Conservation (phyloP, 2,888 invertebrate species). For the Parnassius orleans region DNA sequence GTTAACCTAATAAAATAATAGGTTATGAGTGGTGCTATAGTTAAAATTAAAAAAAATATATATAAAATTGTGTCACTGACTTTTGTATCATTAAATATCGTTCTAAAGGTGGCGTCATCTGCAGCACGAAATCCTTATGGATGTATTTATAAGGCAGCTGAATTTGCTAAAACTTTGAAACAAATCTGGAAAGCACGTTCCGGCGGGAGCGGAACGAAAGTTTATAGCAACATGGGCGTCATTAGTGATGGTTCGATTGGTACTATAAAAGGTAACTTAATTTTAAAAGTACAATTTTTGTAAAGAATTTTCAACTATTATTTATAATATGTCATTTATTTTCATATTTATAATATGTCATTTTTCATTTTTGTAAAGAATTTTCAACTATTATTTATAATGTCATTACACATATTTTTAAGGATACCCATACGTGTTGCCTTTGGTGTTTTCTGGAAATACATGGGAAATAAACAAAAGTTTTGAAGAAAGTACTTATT, state of each 20-base stretch:
- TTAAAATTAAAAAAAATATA: too few species aligned
- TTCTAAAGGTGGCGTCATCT: constrained; percentile 40
- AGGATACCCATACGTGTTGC: constrained; percentile 62
- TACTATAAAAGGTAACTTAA: constrained; percentile 58
- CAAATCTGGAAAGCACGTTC: constrained; percentile 53
- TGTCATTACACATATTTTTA: constrained; percentile 16
- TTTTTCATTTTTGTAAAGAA: too few species aligned
- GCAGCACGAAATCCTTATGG: constrained; percentile 61
- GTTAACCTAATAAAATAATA: too few species aligned
- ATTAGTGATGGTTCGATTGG: constrained; percentile 67
- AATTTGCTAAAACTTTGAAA: constrained; percentile 49
- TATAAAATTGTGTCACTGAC: not conserved
- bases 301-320: not conserved
- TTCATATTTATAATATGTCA: constrained; percentile 9
- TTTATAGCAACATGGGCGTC: constrained; percentile 52
- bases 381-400: too few species aligned
- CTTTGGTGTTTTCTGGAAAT: constrained; percentile 47
- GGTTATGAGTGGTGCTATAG: too few species aligned
- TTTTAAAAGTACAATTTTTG: not conserved
- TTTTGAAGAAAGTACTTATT: constrained; percentile 47
- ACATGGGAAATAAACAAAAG: constrained; percentile 46
- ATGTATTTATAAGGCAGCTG: constrained; percentile 54
- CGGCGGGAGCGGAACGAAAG: constrained; percentile 34
- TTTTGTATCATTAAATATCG: constrained; percentile 20
- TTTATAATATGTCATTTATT: not conserved